A percentile compares a stretch with the other conserved stretches of the same genome.
Conservation (phyloP, 2,888 invertebrate species). For the Pammene aurita region DNA sequence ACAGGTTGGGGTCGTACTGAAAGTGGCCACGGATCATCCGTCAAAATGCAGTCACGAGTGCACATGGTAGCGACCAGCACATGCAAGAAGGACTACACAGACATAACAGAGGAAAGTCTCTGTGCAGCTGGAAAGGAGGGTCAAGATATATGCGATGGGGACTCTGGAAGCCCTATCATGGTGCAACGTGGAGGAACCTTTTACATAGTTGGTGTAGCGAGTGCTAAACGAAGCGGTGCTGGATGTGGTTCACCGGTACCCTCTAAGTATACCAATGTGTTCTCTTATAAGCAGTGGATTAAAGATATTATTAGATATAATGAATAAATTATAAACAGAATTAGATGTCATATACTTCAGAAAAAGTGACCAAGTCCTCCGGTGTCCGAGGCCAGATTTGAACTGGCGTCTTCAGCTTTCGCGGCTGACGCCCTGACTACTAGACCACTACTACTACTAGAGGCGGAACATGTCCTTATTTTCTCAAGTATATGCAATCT, state of each 20-base stretch:
- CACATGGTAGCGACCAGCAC: not conserved
- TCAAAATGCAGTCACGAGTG: not conserved
- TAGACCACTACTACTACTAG: too few relatives aligned
- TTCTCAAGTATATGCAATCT: too few relatives aligned
- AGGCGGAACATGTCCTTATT: too few relatives aligned
- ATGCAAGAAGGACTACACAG: not conserved
- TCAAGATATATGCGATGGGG: not conserved
- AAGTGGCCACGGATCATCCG: not conserved
- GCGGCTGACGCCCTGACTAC: too few relatives aligned
- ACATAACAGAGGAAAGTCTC: not conserved
- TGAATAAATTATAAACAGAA: too few relatives aligned
- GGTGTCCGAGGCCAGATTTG: too few relatives aligned
- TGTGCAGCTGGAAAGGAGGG: not conserved
- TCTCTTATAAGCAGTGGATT: not conserved
- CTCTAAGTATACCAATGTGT: constrained; percentile 1
- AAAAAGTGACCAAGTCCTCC: too few relatives aligned
- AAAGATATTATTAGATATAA: not conserved
- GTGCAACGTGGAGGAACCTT: not conserved
- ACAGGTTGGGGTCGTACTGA: not conserved
- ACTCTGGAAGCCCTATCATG: not conserved
- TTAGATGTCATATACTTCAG: too few relatives aligned
- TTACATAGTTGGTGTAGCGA: not conserved
- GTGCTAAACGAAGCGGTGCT: not conserved
- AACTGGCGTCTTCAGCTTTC: too few relatives aligned
- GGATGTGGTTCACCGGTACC: not conserved